A percentile compares a stretch with the other conserved stretches of the same genome.
Conservation (phyloP, 1,140 invertebrate species). For the Trachymyrmex cornetzi region DNA sequence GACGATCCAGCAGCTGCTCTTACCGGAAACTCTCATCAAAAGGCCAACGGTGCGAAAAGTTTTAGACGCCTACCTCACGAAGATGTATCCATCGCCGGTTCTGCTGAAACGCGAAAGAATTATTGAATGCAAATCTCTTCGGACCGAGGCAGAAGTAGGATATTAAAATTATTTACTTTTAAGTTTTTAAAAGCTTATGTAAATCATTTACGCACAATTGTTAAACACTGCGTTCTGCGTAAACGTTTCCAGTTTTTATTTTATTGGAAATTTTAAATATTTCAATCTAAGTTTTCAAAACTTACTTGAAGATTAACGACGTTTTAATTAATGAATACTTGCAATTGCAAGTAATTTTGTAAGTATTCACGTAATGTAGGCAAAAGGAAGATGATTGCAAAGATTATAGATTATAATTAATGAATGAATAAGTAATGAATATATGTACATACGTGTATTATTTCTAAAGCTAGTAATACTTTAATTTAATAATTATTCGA, state of each 20-base stretch:
- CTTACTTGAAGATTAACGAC: background rate
- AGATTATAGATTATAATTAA: background rate
- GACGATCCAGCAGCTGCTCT: background rate
- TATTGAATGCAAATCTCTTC: background rate
- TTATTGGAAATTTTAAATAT: background rate
- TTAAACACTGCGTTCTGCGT: background rate
- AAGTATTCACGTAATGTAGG: background rate
- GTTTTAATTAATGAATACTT: background rate
- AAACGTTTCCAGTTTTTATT: background rate
- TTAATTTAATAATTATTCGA: constrained; percentile 22
- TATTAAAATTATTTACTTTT: background rate
- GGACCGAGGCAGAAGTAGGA: background rate
- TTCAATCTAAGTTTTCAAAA: background rate
- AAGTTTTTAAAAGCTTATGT: background rate
- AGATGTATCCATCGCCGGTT: constrained; percentile 3
- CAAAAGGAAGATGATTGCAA: background rate
- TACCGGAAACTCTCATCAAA: background rate
- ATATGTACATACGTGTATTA: constrained; percentile 19
- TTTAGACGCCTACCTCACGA: constrained; percentile 42
- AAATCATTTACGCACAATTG: background rate
- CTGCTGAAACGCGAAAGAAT: background rate
- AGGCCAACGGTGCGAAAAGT: background rate
- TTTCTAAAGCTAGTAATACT: background rate
- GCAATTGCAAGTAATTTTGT: background rate
- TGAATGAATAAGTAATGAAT: constrained; percentile 6